A percentile compares a stretch with the other conserved stretches of the same genome.
Evolutionary conservation across 2,113 vertebrate species (phyloP).

Genomic region (Paramormyrops kingsleyae): DNA sequence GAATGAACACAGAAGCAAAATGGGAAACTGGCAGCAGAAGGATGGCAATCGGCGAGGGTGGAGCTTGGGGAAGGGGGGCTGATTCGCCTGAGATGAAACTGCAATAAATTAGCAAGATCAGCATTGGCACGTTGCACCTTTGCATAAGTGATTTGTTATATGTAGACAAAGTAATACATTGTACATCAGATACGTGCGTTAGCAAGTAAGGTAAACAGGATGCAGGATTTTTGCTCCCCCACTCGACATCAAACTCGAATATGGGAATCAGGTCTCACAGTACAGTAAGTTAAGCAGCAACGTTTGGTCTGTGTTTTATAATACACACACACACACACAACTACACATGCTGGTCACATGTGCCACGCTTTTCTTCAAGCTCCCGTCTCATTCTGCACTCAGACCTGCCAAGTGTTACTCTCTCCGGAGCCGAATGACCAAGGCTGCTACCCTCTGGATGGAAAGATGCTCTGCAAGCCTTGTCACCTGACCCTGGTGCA

Average conservation of each 20-base stretch:
- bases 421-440: slow-evolving; percentile 76
- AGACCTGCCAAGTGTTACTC: slow-evolving; percentile 71
- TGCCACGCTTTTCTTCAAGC: too few relatives aligned
- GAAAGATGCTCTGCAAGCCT: slow-evolving; percentile 76
- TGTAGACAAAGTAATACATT: not conserved
- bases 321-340: not conserved
- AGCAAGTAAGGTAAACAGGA: not conserved
- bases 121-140: too few relatives aligned
- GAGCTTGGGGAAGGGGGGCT: too few relatives aligned
- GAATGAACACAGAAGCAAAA: too few relatives aligned
- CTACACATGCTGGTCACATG: not conserved
- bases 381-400: slow-evolving; percentile 9
- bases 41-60: too few relatives aligned
- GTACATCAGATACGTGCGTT: not conserved
- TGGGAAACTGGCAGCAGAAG: too few relatives aligned
- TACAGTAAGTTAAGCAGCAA: not conserved
- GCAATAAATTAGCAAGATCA: too few relatives aligned
- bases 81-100: too few relatives aligned
- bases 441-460: slow-evolving; percentile 76
- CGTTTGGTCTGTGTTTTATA: not conserved
- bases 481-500: slow-evolving; percentile 63
- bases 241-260: too few relatives aligned
- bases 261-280: not conserved
- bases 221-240: not conserved
- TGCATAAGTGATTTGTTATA: not conserved